Evolutionary conservation across 1,140 invertebrate genomes (phyloP).

Genomic region (Ips typographus): DNA sequence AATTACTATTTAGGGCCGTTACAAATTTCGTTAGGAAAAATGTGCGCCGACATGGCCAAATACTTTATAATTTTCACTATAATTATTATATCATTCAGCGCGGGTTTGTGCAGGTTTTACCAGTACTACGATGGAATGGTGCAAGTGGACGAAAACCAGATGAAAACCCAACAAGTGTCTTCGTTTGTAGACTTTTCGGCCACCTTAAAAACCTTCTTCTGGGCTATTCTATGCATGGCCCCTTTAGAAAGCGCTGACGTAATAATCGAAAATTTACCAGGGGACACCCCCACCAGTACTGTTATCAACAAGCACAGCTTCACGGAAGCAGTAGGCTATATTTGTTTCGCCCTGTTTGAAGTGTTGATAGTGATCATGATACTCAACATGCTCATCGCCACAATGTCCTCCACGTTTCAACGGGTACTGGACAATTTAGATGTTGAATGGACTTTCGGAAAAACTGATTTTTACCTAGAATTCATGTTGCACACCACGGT

Average conservation of each 20-base stretch:
- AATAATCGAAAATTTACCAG: conserved; percentile 60
- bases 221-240: conserved; percentile 73
- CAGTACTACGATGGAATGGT: conserved; percentile 65
- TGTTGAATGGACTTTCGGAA: conserved; percentile 62
- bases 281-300: conserved; percentile 52
- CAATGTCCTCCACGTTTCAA: conserved; percentile 75
- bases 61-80: conserved; percentile 59
- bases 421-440: conserved; percentile 62
- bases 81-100: conserved; percentile 58
- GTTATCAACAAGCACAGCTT: conserved; percentile 60
- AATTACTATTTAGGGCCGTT: conserved; percentile 62
- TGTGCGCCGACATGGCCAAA: conserved; percentile 60
- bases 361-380: conserved; percentile 71
- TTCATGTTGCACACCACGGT: conserved; percentile 59
- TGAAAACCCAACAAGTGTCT: conserved; percentile 54
- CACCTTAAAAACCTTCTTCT: conserved; percentile 72
- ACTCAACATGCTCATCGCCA: conserved; percentile 78
- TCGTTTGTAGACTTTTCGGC: conserved; percentile 60
- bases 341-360: conserved; percentile 66
- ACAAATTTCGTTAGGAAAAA: conserved; percentile 64
- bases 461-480: conserved; percentile 60
- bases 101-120: conserved; percentile 56
- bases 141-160: conserved; percentile 55
- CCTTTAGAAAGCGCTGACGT: conserved; percentile 67
- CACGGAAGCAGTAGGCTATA: conserved; percentile 63